Conservation (phyloP, 2,888 invertebrate species). For the Caenorhabditis becei region DNA sequence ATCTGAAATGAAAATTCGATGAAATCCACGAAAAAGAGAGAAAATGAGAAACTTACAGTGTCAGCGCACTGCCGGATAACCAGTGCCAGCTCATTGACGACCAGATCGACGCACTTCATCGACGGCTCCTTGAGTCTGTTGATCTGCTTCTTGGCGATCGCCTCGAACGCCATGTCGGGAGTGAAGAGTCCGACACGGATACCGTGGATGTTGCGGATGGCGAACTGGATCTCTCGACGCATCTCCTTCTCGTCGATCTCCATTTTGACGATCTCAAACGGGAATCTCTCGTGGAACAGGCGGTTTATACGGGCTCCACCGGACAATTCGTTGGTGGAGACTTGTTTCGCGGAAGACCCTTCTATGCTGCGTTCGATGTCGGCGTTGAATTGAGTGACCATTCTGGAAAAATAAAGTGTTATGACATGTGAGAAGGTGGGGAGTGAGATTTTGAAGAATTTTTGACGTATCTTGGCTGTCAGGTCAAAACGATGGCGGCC, state of each 20-base stretch:
- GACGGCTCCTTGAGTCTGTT: constrained; percentile 88
- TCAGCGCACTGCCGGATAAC: constrained; percentile 96
- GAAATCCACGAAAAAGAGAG: not conserved
- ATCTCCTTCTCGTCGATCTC: constrained; percentile 99
- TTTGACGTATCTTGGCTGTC: too few relatives aligned
- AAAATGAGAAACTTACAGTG: constrained; percentile 85
- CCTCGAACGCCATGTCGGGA: constrained; percentile 99
- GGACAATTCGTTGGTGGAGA: constrained; percentile 96
- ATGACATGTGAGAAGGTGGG: too few relatives aligned
- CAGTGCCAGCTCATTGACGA: constrained; percentile 91
- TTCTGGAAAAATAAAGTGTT: constrained; percentile 87
- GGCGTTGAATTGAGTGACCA: constrained; percentile 97
- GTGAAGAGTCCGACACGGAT: constrained; percentile 95
- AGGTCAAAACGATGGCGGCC: too few relatives aligned
- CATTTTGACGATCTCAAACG: constrained; percentile 99
- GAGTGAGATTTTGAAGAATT: too few relatives aligned
- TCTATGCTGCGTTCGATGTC: constrained; percentile 99
- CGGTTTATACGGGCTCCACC: constrained; percentile 98
- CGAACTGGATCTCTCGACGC: constrained; percentile 96
- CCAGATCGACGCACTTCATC: constrained; percentile 97
- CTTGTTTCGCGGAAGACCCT: constrained; percentile 88
- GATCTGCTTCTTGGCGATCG: constrained; percentile 99
- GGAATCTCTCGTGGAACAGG: constrained; percentile 98
- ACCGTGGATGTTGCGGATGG: constrained; percentile 98
- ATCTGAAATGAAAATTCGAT: constrained; percentile 88